phyloP scores from a whole-genome alignment of 2,113 vertebrate species.

The Chionomys nivalis region DNA sequence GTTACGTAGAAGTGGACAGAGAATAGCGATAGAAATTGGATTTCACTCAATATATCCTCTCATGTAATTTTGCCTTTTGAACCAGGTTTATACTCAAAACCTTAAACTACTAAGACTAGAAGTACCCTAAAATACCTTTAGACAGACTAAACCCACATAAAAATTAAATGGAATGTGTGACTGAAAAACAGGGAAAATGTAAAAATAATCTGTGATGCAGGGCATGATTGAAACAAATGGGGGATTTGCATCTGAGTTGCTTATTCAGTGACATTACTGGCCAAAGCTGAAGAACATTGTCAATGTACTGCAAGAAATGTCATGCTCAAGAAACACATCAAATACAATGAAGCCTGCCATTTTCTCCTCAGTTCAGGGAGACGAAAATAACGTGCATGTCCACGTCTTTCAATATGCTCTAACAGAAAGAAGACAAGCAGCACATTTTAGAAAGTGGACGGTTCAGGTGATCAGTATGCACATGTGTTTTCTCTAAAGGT shows the following conservation, averaged over 20 bases:
- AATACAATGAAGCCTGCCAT: not conserved
- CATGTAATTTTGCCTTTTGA: conserved; percentile 18
- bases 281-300: not conserved
- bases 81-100: conserved; percentile 15
- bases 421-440: not conserved
- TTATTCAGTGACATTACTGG: not conserved
- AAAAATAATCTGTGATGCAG: not conserved
- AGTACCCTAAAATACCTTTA: not conserved
- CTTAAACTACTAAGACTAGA: not conserved
- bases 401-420: conserved; percentile 1
- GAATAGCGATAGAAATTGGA: not conserved
- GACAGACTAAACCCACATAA: conserved; percentile 1
- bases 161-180: conserved; percentile 7
- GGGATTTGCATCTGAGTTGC: not conserved
- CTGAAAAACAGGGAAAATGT: not conserved
- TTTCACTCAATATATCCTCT: conserved; percentile 17
- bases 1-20: not conserved
- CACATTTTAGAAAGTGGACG: not conserved
- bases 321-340: conserved; percentile 17
- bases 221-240: not conserved
- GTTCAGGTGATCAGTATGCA: not conserved
- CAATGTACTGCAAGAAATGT: not conserved
- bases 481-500: conserved; percentile 11
- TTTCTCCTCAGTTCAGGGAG: not conserved
- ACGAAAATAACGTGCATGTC: not conserved